Evolutionary conservation across 2,797 vertebrate species (phyloP).

Genomic region (Enteromius mattozi): DNA sequence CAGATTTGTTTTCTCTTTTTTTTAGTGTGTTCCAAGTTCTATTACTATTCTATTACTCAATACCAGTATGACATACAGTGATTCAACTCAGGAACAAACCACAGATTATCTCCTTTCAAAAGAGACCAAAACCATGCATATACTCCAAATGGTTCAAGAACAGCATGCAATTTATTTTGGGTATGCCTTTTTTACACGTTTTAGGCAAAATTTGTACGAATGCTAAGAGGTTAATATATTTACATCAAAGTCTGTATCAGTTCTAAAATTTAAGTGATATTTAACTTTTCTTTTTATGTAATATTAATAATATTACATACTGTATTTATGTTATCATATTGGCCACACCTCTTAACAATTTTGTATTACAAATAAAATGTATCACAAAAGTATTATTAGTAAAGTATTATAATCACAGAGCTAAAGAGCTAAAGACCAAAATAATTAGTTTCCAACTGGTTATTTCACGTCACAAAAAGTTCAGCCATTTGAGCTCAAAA

Average conservation of each 20-base stretch:
- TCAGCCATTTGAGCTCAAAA: not conserved
- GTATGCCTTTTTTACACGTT: no score
- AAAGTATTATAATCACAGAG: not conserved
- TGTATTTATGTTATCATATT: not conserved
- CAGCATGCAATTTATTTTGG: not conserved
- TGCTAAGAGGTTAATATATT: no score
- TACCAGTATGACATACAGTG: not conserved
- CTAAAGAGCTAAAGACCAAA: not conserved
- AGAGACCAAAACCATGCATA: not conserved
- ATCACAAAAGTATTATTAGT: no score
- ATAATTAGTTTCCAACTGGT: not conserved
- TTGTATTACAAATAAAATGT: not conserved
- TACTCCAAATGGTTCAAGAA: not conserved
- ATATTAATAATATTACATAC: not conserved
- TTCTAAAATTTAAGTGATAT: not conserved
- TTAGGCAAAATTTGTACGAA: no score
- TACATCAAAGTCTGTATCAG: not conserved
- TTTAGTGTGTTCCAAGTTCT: not conserved
- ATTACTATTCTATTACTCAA: not conserved
- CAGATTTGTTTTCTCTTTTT: no score
- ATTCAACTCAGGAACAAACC: no score
- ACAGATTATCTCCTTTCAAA: not conserved
- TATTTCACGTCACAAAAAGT: not conserved
- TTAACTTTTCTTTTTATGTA: not conserved
- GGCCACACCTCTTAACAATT: not conserved